Percentiles rank a stretch among this genome's conserved stretches.
phyloP scores from a whole-genome alignment of 2,888 invertebrate species.

The Steromphala cineraria region DNA sequence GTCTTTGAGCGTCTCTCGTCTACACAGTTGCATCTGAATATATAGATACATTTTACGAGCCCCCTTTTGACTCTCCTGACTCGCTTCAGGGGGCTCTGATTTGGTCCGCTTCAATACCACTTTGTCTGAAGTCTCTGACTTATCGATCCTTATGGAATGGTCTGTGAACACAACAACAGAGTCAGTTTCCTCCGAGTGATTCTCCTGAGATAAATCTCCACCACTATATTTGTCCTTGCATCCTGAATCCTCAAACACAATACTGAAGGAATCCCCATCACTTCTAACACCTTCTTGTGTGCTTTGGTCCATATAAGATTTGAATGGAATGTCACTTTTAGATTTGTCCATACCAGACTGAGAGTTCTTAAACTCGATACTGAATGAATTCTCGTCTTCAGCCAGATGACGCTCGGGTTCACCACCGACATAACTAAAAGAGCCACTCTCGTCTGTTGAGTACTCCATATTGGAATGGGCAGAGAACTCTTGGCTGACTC shows the following conservation, averaged over 20 bases:
- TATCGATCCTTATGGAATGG: neutral
- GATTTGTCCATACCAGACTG: neutral
- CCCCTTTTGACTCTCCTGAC: neutral
- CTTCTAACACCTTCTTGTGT: neutral
- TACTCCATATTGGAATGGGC: constrained; percentile 38
- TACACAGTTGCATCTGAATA: constrained; percentile 98
- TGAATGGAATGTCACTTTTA: neutral
- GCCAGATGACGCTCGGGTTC: neutral
- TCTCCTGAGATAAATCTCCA: constrained; percentile 35
- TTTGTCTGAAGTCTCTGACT: neutral
- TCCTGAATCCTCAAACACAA: constrained; percentile 77
- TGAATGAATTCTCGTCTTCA: constrained; percentile 32
- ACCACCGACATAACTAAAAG: constrained; percentile 29
- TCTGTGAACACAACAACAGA: neutral
- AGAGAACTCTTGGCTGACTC: constrained; percentile 59
- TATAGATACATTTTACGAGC: constrained; percentile 83
- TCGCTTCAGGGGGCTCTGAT: neutral
- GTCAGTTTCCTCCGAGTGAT: neutral
- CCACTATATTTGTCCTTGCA: constrained; percentile 51
- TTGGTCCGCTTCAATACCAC: neutral
- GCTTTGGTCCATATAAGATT: neutral
- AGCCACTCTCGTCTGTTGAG: constrained; percentile 40
- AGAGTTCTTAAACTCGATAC: constrained; percentile 22
- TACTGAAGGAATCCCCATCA: constrained; percentile 75
- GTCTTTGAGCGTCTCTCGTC: constrained; percentile 90